Base-by-base conservation (phyloP, 2,113 vertebrate genomes). In the Carollia perspicillata region DNA sequence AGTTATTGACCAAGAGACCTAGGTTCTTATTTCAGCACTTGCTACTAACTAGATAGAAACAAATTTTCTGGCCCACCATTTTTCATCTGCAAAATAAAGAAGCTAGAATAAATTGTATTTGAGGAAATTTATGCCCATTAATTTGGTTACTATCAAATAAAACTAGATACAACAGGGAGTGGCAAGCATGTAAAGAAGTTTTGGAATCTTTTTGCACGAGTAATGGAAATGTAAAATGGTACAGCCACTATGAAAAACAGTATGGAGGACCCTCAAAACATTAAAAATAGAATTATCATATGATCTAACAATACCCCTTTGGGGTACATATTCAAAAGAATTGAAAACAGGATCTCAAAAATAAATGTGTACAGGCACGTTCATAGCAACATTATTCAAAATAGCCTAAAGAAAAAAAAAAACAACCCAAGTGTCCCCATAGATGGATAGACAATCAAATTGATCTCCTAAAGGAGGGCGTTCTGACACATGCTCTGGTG, bases 371-470 rank as follows among this genome's bases (percentile, higher is more conserved):
- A 14, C 3, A 72, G 4, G 10, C 3, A 23, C 65, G 23, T 69
- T 97, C 40, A 86, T 44, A 89, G 49, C 4, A 63, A 5, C 4
- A 53, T 94, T 89, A 51, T 23, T 81, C 23, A 92, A 30, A 71
- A 17, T 71, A n/a, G 33, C 5, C 10, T 23, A 37, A 75, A 28
- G 7, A 11, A 5, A 44, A 4, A 5, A 44, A 4, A 47, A 60
- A 68, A 14, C 8, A 51, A 49, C 5, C 6, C 44, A 55, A 81
- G 3, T 35, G 8, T 40, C 6, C 23, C 72, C 10, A 80, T 28
- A 18, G 49, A 44, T 11, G 74, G 44, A 60, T 69, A 68, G 40
- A 18, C 35, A 74, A 83, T 78, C 22, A 81, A n/a, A n/a, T 63
- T 9, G 53, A 18, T 8, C 6, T 69, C 66, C 2, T n/a, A 86